Evolutionary conservation across 2,888 invertebrate species (phyloP).

Genomic region (Marasmarcha lunaedactyla): DNA sequence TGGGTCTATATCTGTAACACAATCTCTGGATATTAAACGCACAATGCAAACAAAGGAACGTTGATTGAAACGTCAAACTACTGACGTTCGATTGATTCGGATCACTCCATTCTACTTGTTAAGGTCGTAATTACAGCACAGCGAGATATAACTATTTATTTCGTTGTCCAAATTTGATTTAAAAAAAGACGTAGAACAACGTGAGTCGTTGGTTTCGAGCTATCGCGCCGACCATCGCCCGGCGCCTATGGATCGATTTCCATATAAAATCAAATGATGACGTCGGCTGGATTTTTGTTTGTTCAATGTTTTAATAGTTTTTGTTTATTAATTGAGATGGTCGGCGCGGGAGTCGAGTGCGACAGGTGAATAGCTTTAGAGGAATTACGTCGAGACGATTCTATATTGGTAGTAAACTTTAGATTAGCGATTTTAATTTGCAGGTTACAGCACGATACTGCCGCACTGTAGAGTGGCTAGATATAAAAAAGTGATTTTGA

Average conservation of each 20-base stretch:
- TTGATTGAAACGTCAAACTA: constrained; percentile 68
- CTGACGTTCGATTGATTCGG: constrained; percentile 61
- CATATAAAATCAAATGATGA: neutral
- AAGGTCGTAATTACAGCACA: constrained; percentile 63
- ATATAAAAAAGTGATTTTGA: too few relatives aligned
- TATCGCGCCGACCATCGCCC: too few relatives aligned
- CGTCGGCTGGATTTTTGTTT: constrained; percentile 18
- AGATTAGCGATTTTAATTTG: too few relatives aligned
- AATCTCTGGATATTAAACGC: constrained; percentile 63
- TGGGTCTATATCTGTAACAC: constrained; percentile 51
- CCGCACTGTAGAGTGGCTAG: too few relatives aligned
- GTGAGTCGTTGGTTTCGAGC: constrained; percentile 11
- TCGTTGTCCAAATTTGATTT: neutral
- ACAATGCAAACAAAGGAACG: constrained; percentile 66
- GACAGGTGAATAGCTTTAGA: too few relatives aligned
- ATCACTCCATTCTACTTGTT: constrained; percentile 58
- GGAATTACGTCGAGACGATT: too few relatives aligned
- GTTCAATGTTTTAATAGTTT: constrained; percentile 21
- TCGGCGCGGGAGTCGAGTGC: neutral
- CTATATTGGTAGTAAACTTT: too few relatives aligned
- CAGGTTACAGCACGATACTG: too few relatives aligned
- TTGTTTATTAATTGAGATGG: neutral
- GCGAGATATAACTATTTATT: constrained; percentile 31
- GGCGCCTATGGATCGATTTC: constrained; percentile 13
- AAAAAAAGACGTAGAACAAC: constrained; percentile 21